Percentiles rank a stretch among this genome's conserved stretches.
phyloP scores from a whole-genome alignment of 2,797 vertebrate genomes.

The Cyclura pinguis region DNA sequence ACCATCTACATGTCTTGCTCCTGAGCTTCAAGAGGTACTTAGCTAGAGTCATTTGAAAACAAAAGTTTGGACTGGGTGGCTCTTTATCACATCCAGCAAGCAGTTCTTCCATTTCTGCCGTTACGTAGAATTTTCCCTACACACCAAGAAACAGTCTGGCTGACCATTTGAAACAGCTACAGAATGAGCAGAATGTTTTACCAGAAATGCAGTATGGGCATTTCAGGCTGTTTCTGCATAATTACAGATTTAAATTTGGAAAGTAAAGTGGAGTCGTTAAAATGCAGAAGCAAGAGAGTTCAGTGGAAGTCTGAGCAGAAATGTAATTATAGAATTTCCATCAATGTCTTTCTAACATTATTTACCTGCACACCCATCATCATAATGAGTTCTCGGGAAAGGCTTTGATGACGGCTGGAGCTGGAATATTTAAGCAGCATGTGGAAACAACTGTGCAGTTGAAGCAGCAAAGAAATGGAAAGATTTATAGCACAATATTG shows the following conservation, averaged over 20 bases:
- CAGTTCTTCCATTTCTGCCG: neutral
- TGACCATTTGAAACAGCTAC: neutral
- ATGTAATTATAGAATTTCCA: neutral
- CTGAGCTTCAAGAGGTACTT: neutral
- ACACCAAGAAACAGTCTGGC: neutral
- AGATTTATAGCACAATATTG: neutral
- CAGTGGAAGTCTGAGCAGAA: neutral
- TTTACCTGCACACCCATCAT: neutral
- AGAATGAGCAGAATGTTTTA: neutral
- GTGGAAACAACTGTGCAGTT: neutral
- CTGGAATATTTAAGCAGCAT: accelerated
- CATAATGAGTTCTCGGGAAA: neutral
- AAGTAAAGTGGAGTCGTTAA: neutral
- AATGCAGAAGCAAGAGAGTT: neutral
- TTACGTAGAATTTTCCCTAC: neutral
- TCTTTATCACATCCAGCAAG: neutral
- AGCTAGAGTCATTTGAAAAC: neutral
- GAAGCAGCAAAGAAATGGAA: neutral
- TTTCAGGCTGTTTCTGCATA: neutral
- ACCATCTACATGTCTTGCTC: neutral
- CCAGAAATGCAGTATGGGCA: neutral
- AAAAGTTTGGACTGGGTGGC: neutral
- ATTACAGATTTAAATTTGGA: neutral
- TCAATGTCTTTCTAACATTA: conserved; percentile 11
- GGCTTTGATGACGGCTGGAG: neutral